Evolutionary conservation across 1,140 invertebrate species (phyloP), one percentile per base, ranked within the genome.

Genomic region (Maniola jurtina): DNA sequence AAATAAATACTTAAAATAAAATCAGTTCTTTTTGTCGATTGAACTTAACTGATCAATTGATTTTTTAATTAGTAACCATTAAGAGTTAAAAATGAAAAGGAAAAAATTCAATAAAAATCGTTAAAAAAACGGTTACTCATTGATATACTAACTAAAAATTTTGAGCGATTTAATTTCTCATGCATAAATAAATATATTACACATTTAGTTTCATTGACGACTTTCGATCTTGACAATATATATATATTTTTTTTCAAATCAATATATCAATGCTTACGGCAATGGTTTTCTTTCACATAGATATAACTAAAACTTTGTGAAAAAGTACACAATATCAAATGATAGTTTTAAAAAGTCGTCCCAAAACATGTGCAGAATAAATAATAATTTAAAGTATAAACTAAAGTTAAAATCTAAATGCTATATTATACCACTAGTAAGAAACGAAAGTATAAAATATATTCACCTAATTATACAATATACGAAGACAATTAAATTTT

Each of bases 1-100:
- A 25, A 60, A 48, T 64, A 58, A 64, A 57, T 50, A 64, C 55
- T 56, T 64, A 57, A 64, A 58, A 38, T 35, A 57, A 48, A 57
- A 56, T 64, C 61, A 64, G 61, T 64, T 56, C 54, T 64, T 64
- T 64, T 59, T 45, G 13, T 33, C 45, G 10, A 59, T 40, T 14
- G 57, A 45, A 59, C 38, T 11, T 40, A 11, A 40, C 7, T 34
- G 9, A 45, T 6, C 5, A 61, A 35, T 48, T 50, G 25, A 7
- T 35, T 48, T 47, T 48, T 48, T n/a, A 48, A 15, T 6, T 45
- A 38, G 45, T 47, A 25, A 45, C 14, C 14, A 58, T 36, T 11
- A 58, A 16, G 15, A 35, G 35, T 58, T 58, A 16, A 42, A 58
- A 40, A 40, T 40, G 33, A 58, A 38, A n/a, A n/a, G n/a, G 8